phyloP scores from a whole-genome alignment of 2,888 invertebrate genomes.

The Phortica magna region DNA sequence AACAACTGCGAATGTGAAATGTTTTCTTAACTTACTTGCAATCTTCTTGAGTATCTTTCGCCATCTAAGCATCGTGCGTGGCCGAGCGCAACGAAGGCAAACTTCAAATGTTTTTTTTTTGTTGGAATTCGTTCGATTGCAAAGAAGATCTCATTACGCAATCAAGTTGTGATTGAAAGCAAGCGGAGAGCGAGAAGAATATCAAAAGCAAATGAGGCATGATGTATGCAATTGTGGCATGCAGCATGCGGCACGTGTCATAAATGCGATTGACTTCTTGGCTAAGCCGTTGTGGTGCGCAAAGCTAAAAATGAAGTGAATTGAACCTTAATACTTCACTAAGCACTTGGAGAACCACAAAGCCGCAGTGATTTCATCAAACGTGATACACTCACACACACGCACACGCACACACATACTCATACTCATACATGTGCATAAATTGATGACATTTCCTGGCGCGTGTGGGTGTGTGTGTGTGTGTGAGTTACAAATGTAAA shows the following conservation, averaged over 20 bases:
- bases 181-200: too few species aligned
- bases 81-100: neutral
- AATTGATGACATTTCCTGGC: neutral
- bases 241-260: too few species aligned
- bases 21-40: neutral
- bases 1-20: neutral
- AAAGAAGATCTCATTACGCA: neutral
- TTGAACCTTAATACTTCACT: too few species aligned
- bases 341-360: neutral
- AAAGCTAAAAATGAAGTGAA: too few species aligned
- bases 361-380: conserved; percentile 5
- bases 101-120: neutral
- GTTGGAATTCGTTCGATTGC: neutral
- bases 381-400: neutral
- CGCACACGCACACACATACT: neutral
- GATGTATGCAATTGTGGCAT: too few species aligned
- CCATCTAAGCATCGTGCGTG: too few species aligned
- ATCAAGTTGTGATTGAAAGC: neutral
- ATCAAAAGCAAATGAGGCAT: too few species aligned
- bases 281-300: too few species aligned
- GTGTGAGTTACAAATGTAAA: too few species aligned
- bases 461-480: too few species aligned
- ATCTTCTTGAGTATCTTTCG: neutral
- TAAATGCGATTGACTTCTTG: too few species aligned
- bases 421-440: neutral